phyloP scores from a whole-genome alignment of 1,140 invertebrate species.

The Adoxophyes honmai region DNA sequence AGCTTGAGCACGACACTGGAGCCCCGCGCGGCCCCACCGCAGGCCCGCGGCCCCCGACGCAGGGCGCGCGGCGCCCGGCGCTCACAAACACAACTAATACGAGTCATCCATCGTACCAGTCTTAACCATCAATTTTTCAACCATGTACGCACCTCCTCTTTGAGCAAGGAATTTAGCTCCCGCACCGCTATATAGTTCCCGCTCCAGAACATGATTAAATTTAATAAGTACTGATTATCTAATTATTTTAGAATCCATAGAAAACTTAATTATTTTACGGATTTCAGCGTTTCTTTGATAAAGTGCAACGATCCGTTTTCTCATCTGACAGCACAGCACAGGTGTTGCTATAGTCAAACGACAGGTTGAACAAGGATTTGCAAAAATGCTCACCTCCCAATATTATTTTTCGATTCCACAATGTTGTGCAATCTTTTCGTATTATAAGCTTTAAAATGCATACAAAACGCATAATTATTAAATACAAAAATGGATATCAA shows the following conservation, averaged over 20 bases:
- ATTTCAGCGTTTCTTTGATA: constrained; percentile 49
- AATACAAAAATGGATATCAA: no score
- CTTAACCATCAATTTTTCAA: constrained; percentile 67
- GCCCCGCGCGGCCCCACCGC: background rate
- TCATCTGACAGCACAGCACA: constrained; percentile 42
- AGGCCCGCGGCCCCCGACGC: background rate
- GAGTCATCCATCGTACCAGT: constrained; percentile 27
- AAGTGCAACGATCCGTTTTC: constrained; percentile 66
- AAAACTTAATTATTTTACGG: constrained; percentile 51
- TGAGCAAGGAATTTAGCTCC: constrained; percentile 64
- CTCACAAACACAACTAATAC: constrained; percentile 20
- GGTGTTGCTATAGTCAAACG: constrained; percentile 25
- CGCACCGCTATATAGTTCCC: constrained; percentile 60
- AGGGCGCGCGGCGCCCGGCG: constrained; percentile 5
- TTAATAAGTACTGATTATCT: constrained; percentile 57
- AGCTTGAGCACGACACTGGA: background rate
- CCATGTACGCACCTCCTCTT: constrained; percentile 67
- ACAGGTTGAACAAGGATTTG: no score
- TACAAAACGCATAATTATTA: no score
- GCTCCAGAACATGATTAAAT: constrained; percentile 72
- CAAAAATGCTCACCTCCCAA: no score
- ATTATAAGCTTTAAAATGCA: no score
- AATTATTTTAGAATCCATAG: constrained; percentile 63
- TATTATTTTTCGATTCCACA: no score
- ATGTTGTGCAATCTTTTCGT: no score